Base-by-base conservation (phyloP, 2,888 invertebrate genomes). In the Amphipyra berbera region DNA sequence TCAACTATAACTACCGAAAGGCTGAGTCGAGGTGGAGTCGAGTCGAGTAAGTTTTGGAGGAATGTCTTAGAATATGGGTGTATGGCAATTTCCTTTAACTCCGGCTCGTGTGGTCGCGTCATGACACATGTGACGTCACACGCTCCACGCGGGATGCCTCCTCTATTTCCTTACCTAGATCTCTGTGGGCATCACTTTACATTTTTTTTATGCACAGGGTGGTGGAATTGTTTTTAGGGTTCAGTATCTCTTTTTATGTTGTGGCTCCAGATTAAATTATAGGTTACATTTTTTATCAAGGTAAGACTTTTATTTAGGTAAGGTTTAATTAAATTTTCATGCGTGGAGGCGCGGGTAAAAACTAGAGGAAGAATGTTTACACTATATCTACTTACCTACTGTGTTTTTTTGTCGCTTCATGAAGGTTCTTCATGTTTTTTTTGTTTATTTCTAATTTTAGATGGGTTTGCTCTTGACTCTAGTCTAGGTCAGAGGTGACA, bases 261-360 rank as follows among this genome's bases (percentile, higher is more conserved):
- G 37, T 37, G 9, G 27, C 12, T 27, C 38, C 5, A 12, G 38
- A 40, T 35, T 68, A 48, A 68, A 48, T 68, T 48, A 47, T 10
- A 14, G 3, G 14, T n/a, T 48, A 37, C 58, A 44, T 68, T 30
- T 45, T 44, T 58, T 64, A 68, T 35, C 9, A 7, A 7, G 27
- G 9, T 10, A 57, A 33, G 10, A 6, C 8, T 8, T 2, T 27
- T 35, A 45, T 65, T 46, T 35, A 9, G 21, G 10, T 21, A 27
- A n/a, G 0, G n/a, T 45, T 33, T 33, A 38, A 66, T 54, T 54
- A 0, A 41, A 53, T 33, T 5, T 35, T 8, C 9, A 4, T 14
- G n/a, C 6, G 13, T 15, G 0, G 8, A 14, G 13, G 21, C 0
- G 8, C 10, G 10, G 12, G 10, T 10, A 37, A 37, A 37, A 37